Conservation (phyloP, 1,140 invertebrate species). For the Ylistrum balloti region DNA sequence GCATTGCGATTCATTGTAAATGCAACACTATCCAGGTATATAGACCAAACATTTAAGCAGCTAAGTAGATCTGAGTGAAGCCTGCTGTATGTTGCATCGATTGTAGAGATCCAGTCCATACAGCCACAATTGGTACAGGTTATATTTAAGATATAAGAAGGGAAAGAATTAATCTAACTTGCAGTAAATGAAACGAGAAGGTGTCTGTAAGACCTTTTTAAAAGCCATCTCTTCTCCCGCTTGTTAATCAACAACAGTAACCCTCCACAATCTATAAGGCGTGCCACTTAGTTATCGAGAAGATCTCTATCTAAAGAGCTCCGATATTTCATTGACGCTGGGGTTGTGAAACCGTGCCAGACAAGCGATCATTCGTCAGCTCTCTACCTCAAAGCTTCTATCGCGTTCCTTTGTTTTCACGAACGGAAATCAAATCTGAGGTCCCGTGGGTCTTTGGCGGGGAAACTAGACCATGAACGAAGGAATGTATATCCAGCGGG, state of each 20-base stretch:
- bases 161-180: not conserved
- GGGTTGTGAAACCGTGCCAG: too few relatives aligned
- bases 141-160: not conserved
- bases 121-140: not conserved
- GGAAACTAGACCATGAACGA: not conserved
- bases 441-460: not conserved
- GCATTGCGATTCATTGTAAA: not conserved
- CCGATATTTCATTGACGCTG: not conserved
- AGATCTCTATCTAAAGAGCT: not conserved
- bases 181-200: not conserved
- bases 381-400: not conserved
- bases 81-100: not conserved
- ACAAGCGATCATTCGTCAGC: not conserved
- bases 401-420: not conserved
- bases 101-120: not conserved
- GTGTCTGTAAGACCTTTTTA: not conserved
- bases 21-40: not conserved
- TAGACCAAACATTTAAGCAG: not conserved
- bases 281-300: not conserved
- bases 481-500: not conserved
- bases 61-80: not conserved
- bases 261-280: not conserved
- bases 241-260: slow-evolving; percentile 32
- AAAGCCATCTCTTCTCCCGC: not conserved
- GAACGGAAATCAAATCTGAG: not conserved